Evolutionary conservation across 1,140 invertebrate species (phyloP), one percentile per base, ranked within the genome.

Genomic region (Ganaspis sp.): DNA sequence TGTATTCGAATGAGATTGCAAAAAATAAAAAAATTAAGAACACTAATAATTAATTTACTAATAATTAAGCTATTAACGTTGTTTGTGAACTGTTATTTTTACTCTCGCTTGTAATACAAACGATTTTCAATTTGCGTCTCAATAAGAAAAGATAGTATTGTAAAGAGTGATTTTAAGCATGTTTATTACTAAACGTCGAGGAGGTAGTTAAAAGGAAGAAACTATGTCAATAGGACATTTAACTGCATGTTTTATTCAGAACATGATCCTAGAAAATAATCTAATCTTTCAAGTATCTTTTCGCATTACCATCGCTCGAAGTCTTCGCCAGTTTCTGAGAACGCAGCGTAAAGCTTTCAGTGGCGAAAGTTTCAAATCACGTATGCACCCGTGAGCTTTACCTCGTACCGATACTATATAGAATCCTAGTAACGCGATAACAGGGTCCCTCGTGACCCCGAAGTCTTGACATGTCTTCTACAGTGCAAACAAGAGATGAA

Each of bases 341-440:
- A 58, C 70, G 53, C 23, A 64, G 15, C 23, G 69, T 73, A 73
- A 58, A 58, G 77, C 79, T 79, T 81, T 78, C 75, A 79, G 58
- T 64, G 70, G 58, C 76, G 23, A 81, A n/a, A 83, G 79, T 83
- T 83, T 83, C 79, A 72, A 83, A 83, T 83, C 82, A 83, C 78
- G 82, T 81, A 83, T 83, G 82, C 82, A 81, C 77, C 81, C 79
- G 79, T 81, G 81, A 83, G 81, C 79, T 81, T 81, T 79, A 78
- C 77, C 76, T 74, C 75, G 79, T 77, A 70, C 81, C 76, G 58
- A 64, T 64, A 64, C 58, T 64, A 64, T 15, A n/a, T 64, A 77
- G 75, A 77, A 73, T 58, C 73, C 77, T 58, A 70, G 81, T 83
- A 83, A 83, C 79, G 78, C 79, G 79, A 81, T 83, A 83, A 83